These are phyloP conservation scores for Phasia obesa DNA, from an alignment of 2,888 invertebrate species.

Conservation along the genomic window DNA sequence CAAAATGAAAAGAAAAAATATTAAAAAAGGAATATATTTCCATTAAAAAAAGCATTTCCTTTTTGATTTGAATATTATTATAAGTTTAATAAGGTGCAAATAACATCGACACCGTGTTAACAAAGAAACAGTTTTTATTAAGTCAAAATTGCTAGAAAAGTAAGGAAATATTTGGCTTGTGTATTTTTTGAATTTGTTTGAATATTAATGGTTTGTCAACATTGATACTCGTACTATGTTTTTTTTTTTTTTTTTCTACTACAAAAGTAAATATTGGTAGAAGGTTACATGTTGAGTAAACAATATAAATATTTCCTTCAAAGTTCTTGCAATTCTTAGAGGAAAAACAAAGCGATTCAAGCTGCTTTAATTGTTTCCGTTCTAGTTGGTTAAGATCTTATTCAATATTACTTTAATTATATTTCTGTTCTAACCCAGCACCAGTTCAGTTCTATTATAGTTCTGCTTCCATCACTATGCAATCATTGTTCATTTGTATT, in stretches of 20 bases:
- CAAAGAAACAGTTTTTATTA: conserved; percentile 13
- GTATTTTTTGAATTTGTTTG: background rate
- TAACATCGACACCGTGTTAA: conserved; percentile 54
- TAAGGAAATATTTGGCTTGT: background rate
- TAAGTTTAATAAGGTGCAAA: conserved; percentile 67
- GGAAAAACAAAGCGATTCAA: too few species aligned
- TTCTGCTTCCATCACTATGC: too few species aligned
- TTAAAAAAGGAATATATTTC: conserved; percentile 7
- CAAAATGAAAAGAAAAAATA: conserved; percentile 18
- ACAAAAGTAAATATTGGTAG: background rate
- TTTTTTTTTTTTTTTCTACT: background rate
- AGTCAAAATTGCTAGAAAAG: conserved; percentile 1
- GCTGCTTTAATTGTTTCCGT: too few species aligned
- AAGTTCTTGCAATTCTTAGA: too few species aligned
- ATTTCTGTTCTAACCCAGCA: too few species aligned
- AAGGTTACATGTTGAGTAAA: too few species aligned
- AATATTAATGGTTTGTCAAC: conserved; percentile 32
- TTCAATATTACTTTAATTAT: too few species aligned
- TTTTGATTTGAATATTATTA: background rate
- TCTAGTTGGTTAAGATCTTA: too few species aligned
- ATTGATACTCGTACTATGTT: conserved; percentile 1
- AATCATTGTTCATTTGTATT: too few species aligned
- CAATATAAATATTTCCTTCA: too few species aligned
- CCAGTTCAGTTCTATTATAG: too few species aligned
- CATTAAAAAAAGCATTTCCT: background rate